Conservation (phyloP, 2,797 vertebrate genomes). For the Pachyuromys duprasi region DNA sequence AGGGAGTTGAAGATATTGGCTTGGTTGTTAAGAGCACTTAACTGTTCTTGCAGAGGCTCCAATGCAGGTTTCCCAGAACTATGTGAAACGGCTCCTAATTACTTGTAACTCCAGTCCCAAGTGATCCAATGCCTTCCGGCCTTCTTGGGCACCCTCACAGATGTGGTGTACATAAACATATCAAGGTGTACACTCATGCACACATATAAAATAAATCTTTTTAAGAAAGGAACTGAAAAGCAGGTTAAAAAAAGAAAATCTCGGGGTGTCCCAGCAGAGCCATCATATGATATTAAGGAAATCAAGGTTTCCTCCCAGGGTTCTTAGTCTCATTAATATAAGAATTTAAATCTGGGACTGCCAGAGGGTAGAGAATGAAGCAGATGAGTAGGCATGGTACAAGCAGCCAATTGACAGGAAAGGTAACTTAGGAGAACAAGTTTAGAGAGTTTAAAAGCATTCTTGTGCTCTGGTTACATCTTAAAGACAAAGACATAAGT, state of each 20-base stretch:
- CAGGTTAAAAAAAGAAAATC: neutral
- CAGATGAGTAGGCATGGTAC: neutral
- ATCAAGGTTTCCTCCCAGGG: no score
- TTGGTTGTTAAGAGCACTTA: neutral
- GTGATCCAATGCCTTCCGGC: neutral
- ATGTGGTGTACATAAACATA: neutral
- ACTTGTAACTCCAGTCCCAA: neutral
- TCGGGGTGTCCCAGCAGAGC: neutral
- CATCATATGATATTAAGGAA: neutral
- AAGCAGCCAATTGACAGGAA: neutral
- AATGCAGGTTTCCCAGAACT: neutral
- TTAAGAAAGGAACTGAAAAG: neutral
- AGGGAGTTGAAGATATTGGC: neutral
- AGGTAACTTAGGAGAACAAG: neutral
- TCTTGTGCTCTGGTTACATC: neutral
- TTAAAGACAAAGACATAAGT: neutral
- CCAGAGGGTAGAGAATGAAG: neutral
- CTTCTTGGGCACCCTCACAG: neutral
- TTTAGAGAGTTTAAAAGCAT: neutral
- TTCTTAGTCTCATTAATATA: neutral
- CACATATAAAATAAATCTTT: neutral
- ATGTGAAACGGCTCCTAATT: neutral
- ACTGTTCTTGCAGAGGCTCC: neutral
- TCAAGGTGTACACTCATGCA: neutral
- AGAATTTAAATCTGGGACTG: neutral